phyloP scores from a whole-genome alignment of 2,797 vertebrate species.

The Helarctos malayanus region DNA sequence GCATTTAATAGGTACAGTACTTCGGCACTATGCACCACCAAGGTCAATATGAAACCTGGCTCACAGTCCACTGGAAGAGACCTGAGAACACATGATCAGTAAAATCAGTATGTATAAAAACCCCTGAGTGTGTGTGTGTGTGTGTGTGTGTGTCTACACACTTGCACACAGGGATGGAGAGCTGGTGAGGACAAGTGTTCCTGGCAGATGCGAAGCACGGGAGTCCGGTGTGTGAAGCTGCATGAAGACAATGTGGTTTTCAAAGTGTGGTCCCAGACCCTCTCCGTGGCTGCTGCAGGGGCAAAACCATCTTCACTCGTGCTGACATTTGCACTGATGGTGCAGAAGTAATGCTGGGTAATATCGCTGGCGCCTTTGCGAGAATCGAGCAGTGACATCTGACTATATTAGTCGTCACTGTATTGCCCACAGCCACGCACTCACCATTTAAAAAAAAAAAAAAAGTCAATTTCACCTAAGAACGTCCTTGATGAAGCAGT shows the following conservation, averaged over 20 bases:
- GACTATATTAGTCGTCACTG: background rate
- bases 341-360: background rate
- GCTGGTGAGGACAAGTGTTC: background rate
- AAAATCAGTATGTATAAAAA: background rate
- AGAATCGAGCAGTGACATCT: background rate
- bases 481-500: background rate
- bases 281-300: background rate
- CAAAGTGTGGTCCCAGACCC: background rate
- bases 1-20: background rate
- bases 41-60: background rate
- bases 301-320: background rate
- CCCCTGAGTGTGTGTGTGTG: background rate
- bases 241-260: background rate
- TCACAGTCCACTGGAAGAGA: background rate
- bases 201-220: background rate
- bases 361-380: background rate
- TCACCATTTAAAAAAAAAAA: background rate
- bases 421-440: background rate
- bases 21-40: background rate
- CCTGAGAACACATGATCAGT: background rate
- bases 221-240: background rate
- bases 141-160: too few relatives aligned
- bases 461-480: background rate
- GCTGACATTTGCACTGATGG: background rate
- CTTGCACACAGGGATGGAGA: background rate